A percentile compares a stretch with the other conserved stretches of the same genome.
Evolutionary conservation across 2,888 invertebrate species (phyloP).

Genomic region (Acholoe squamosa): DNA sequence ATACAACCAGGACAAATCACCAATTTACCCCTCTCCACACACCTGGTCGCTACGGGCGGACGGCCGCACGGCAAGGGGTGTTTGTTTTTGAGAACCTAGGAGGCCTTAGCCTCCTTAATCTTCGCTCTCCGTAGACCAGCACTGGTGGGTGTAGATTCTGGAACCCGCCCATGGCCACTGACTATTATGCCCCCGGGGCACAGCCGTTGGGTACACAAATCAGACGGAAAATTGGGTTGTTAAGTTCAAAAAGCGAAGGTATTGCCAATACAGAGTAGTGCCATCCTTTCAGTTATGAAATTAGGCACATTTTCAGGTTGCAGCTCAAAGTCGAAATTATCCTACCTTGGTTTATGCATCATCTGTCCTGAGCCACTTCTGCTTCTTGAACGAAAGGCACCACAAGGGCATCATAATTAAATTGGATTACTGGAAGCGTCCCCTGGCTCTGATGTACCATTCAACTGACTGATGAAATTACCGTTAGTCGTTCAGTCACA

Average conservation of each 20-base stretch:
- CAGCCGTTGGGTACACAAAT: not conserved
- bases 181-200: not conserved
- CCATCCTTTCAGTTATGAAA: not conserved
- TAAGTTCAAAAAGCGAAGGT: not conserved
- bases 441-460: no score
- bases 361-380: no score
- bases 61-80: not conserved
- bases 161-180: not conserved
- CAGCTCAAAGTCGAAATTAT: no score
- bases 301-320: no score
- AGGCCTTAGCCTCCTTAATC: not conserved
- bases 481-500: no score
- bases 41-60: conserved; percentile 33
- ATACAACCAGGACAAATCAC: conserved; percentile 39
- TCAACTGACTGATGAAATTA: no score
- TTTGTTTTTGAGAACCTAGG: conserved; percentile 3
- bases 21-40: not conserved
- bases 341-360: no score
- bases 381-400: no score
- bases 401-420: no score
- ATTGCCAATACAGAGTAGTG: not conserved
- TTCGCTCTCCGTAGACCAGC: not conserved
- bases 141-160: not conserved
- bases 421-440: no score
- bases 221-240: conserved; percentile 16